Conservation (phyloP, 2,888 invertebrate genomes). For the Euzophera pinguis region DNA sequence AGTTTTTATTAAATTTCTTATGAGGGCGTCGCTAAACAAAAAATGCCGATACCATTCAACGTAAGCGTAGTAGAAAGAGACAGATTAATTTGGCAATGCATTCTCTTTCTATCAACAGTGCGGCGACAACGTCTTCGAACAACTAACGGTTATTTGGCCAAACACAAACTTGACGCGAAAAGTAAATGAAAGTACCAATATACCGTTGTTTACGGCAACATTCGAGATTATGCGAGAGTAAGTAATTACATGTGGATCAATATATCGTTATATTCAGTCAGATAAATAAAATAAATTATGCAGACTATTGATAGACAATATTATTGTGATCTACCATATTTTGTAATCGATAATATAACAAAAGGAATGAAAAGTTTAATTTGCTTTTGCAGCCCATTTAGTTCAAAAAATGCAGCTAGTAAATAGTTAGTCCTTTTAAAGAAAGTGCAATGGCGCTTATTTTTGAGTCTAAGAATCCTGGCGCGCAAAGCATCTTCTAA, state of each 20-base stretch:
- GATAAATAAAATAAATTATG: too few species aligned
- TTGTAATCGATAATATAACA: too few species aligned
- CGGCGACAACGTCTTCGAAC: conserved; percentile 33
- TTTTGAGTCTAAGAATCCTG: too few species aligned
- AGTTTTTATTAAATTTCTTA: conserved; percentile 62
- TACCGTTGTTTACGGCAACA: conserved; percentile 44
- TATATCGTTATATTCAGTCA: too few species aligned
- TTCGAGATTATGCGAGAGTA: conserved; percentile 18
- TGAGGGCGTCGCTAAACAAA: conserved; percentile 44
- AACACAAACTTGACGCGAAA: conserved; percentile 57
- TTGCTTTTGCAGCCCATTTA: too few species aligned
- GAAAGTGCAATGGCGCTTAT: too few species aligned
- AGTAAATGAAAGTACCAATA: conserved; percentile 55
- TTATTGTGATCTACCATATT: too few species aligned
- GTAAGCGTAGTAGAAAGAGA: conserved; percentile 41
- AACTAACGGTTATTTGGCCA: conserved; percentile 60
- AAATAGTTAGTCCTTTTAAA: too few species aligned
- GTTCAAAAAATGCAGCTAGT: too few species aligned
- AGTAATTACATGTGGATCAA: too few species aligned
- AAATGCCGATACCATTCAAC: conserved; percentile 59
- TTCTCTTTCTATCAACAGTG: conserved; percentile 45
- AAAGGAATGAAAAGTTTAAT: too few species aligned
- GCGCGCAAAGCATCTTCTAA: not conserved
- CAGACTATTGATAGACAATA: too few species aligned
- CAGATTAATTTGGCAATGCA: conserved; percentile 38